Base-by-base conservation (phyloP, 2,888 invertebrate species). In the Cheilosia impressa region DNA sequence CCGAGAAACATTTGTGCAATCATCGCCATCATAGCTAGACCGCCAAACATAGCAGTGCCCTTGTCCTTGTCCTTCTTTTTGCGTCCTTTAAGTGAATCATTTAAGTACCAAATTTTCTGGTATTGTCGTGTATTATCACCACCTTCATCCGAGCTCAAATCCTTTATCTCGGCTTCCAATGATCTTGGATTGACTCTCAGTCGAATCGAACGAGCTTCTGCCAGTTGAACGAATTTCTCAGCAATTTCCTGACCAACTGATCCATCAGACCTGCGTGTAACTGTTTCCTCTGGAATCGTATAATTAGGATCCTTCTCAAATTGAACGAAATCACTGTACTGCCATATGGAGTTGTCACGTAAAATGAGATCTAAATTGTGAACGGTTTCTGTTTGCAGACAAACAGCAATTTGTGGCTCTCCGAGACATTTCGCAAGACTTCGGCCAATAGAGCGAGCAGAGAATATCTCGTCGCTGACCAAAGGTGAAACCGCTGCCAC, bases 1-100 rank as follows among this genome's bases (percentile, higher is more conserved):
- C 95, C 95, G 90, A 95, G 94, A 81, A 95, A 94, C 92, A 95
- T 91, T 91, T 95, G 95, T 2, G 94, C 94, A 91, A 95, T 92
- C 92, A 95, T 94, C 52, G 94, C 94, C 84, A 94, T 92, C 91
- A 95, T 93, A 15, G 94, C 95, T 87, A 95, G 91, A 82, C 94
- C 94, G 75, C 93, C 94, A 92, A 95, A 93, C 92, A 95, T 92
- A 89, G 95, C 90, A 90, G 94, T 93, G 73, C 93, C 93, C 88
- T 92, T 90, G 89, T 92, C 89, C 90, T 91, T 90, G 84, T 88
- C 87, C 89, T 90, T 90, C 89, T 93, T 91, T 91, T 94, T 94
- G 87, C 94, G 93, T 88, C 93, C 94, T 94, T 91, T 89, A 87
- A 88, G 87, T 81, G 87, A 78, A 85, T 87, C 72, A 71, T 89